phyloP scores from a whole-genome alignment of 2,888 invertebrate genomes.

The Parascotia fuliginaria region DNA sequence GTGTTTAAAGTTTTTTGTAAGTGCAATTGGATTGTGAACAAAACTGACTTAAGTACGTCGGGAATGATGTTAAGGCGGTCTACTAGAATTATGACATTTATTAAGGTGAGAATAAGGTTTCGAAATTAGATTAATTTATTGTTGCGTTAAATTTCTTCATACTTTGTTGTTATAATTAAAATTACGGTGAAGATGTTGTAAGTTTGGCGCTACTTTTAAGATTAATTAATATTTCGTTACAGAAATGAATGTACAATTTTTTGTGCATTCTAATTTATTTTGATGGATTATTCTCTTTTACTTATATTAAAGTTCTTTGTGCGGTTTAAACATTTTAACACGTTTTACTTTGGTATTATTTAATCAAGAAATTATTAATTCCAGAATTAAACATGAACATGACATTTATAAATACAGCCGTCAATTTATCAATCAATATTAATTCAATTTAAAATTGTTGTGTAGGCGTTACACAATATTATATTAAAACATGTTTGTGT shows the following conservation, averaged over 20 bases:
- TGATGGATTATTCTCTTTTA: background rate
- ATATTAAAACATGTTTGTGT: background rate
- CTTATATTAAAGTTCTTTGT: too few species aligned
- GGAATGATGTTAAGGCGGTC: conserved; percentile 68
- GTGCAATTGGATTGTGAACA: conserved; percentile 71
- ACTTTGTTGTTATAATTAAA: background rate
- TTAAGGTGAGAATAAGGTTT: conserved; percentile 61
- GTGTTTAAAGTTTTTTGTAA: conserved; percentile 57
- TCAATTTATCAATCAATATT: too few species aligned
- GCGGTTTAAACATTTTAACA: too few species aligned
- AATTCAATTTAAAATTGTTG: background rate
- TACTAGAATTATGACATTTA: conserved; percentile 64
- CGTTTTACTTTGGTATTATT: too few species aligned
- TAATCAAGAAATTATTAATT: too few species aligned
- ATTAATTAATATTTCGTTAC: background rate
- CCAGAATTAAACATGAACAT: too few species aligned
- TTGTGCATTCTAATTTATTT: background rate
- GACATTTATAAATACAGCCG: too few species aligned
- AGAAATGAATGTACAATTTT: background rate
- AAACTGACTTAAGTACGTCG: conserved; percentile 65
- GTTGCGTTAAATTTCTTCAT: conserved; percentile 4
- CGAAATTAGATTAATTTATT: conserved; percentile 27
- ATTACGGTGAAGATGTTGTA: background rate
- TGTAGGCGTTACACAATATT: background rate
- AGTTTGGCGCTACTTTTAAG: background rate